Conservation (phyloP, 2,797 vertebrate genomes). For the Urophycis tenuis region DNA sequence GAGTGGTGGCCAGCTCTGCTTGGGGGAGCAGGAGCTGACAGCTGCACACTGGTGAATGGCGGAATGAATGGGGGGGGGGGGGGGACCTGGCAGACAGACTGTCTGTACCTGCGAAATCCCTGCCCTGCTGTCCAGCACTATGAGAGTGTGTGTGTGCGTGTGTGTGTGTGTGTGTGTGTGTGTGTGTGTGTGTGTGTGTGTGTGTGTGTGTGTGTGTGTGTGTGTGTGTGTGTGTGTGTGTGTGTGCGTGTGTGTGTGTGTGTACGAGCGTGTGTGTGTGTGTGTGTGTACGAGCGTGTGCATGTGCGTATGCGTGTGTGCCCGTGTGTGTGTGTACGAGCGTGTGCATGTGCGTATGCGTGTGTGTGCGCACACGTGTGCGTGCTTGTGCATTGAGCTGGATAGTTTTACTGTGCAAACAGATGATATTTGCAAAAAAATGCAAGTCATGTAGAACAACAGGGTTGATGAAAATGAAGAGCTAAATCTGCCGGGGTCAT, state of each 20-base stretch:
- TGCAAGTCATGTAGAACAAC: slow-evolving; percentile 43
- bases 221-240: slow-evolving; percentile 2
- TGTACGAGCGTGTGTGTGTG: neutral
- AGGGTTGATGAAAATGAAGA: slow-evolving; percentile 35
- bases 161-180: neutral
- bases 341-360: too few species aligned
- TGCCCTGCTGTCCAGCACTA: slow-evolving; percentile 27
- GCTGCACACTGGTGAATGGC: slow-evolving; percentile 45
- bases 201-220: neutral
- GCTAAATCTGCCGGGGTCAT: slow-evolving; percentile 46
- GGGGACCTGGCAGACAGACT: slow-evolving; percentile 35
- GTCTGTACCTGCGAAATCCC: slow-evolving; percentile 46
- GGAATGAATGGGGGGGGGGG: slow-evolving; percentile 47
- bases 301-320: too few species aligned
- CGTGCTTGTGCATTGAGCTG: too few species aligned
- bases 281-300: too few species aligned
- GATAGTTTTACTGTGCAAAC: slow-evolving; percentile 54
- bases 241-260: neutral
- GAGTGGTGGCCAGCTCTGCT: slow-evolving; percentile 42
- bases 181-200: neutral
- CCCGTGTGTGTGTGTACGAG: too few species aligned
- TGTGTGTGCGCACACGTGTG: too few species aligned
- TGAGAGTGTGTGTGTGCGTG: neutral
- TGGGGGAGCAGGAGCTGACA: slow-evolving; percentile 51
- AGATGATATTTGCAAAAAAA: slow-evolving; percentile 51